Conservation (phyloP, 2,797 vertebrate genomes). For the Silurus aristotelis region DNA sequence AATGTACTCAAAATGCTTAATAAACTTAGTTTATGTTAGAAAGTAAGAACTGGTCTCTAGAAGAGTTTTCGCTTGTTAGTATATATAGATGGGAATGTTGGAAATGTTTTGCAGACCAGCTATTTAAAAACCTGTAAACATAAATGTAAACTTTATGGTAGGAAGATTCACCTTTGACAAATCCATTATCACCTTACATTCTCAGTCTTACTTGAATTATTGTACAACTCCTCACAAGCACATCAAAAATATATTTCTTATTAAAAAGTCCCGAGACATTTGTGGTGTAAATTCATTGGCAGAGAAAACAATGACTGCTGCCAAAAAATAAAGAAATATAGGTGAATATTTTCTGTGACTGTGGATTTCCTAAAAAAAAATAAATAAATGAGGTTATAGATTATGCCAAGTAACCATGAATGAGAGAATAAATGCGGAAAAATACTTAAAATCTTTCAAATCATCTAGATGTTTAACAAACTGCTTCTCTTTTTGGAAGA, state of each 20-base stretch:
- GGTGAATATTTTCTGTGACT: background rate
- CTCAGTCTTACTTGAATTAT: background rate
- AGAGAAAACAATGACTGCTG: background rate
- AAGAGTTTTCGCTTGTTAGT: background rate
- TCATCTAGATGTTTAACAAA: too few species aligned
- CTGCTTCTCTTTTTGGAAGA: too few species aligned
- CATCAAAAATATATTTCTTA: background rate
- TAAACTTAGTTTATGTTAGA: background rate
- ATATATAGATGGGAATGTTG: background rate
- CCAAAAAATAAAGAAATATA: background rate
- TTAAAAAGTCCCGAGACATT: background rate
- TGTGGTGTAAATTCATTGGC: background rate
- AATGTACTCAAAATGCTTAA: constrained; percentile 32
- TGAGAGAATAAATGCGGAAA: background rate
- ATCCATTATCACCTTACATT: background rate
- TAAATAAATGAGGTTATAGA: background rate
- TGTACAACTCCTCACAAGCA: background rate
- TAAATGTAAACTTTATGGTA: background rate
- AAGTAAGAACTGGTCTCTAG: background rate
- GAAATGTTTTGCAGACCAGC: background rate
- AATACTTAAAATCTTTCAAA: too few species aligned
- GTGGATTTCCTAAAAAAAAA: background rate
- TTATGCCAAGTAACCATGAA: background rate
- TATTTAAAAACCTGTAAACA: background rate
- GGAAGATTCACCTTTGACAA: background rate